phyloP scores from a whole-genome alignment of 2,888 invertebrate species.

The Mythimna albipuncta region DNA sequence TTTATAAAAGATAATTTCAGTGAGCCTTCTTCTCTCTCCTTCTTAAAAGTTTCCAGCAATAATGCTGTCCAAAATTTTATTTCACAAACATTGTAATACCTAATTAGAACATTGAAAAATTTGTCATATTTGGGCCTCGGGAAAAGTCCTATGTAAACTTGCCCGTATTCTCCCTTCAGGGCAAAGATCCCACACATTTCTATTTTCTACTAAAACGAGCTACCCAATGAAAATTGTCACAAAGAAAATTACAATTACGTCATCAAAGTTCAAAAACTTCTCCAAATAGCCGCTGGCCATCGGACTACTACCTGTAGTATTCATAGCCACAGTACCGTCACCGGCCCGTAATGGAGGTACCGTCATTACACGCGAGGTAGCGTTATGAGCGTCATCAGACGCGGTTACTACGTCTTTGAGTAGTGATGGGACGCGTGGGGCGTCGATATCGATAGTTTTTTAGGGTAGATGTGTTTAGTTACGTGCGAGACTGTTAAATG shows the following conservation, averaged over 20 bases:
- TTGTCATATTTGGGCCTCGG: too few relatives aligned
- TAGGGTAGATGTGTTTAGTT: too few relatives aligned
- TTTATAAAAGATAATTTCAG: too few relatives aligned
- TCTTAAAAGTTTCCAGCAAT: too few relatives aligned
- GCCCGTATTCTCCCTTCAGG: not conserved
- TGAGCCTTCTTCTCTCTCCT: too few relatives aligned
- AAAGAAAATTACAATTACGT: conserved; percentile 1
- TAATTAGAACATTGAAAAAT: too few relatives aligned
- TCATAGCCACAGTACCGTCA: conserved; percentile 46
- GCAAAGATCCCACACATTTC: not conserved
- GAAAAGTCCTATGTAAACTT: not conserved
- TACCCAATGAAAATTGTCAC: not conserved
- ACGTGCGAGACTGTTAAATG: too few relatives aligned
- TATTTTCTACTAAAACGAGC: not conserved
- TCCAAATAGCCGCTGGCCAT: conserved; percentile 23
- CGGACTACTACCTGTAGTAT: conserved; percentile 29
- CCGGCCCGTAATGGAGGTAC: conserved; percentile 52
- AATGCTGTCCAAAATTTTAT: too few relatives aligned
- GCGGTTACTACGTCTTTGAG: conserved; percentile 66
- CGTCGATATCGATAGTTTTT: conserved; percentile 43
- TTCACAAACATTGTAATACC: too few relatives aligned
- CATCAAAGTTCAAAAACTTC: conserved; percentile 30
- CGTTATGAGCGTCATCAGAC: conserved; percentile 63
- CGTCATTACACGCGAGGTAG: conserved; percentile 63
- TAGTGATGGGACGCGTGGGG: conserved; percentile 55